Evolutionary conservation across 2,888 invertebrate species (phyloP).

Genomic region (Drosophila borealis): DNA sequence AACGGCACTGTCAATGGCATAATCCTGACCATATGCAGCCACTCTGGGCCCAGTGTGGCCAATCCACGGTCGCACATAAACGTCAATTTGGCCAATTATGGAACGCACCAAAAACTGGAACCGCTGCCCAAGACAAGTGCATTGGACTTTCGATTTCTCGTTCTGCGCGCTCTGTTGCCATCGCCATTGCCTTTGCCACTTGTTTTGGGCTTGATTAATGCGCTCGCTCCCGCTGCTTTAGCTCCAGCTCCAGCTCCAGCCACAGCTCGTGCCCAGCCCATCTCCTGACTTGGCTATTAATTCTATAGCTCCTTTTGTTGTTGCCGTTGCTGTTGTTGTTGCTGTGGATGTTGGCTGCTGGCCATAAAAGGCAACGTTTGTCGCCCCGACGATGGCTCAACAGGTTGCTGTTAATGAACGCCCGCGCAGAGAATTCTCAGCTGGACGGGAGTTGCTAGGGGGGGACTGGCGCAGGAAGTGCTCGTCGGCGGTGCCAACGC

Average conservation of each 20-base stretch:
- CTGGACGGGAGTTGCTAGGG: background rate
- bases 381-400: conserved; percentile 73
- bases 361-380: conserved; percentile 77
- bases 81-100: conserved; percentile 78
- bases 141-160: conserved; percentile 76
- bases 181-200: conserved; percentile 55
- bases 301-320: conserved; percentile 54
- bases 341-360: conserved; percentile 36
- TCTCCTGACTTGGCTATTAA: conserved; percentile 65
- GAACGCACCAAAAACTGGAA: conserved; percentile 59
- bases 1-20: conserved; percentile 62
- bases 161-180: conserved; percentile 30
- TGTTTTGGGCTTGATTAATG: conserved; percentile 74
- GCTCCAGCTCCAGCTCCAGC: conserved; percentile 16
- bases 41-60: conserved; percentile 28
- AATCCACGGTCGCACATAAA: conserved; percentile 67
- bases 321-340: conserved; percentile 25
- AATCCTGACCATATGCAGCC: conserved; percentile 62
- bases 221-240: conserved; percentile 59
- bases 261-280: conserved; percentile 63
- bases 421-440: conserved; percentile 58
- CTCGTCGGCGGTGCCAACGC: conserved; percentile 72
- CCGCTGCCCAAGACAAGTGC: conserved; percentile 61
- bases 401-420: conserved; percentile 79
- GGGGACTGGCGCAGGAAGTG: conserved; percentile 34